Evolutionary conservation across 1,140 invertebrate species (phyloP).

Genomic region (Myzus persicae): DNA sequence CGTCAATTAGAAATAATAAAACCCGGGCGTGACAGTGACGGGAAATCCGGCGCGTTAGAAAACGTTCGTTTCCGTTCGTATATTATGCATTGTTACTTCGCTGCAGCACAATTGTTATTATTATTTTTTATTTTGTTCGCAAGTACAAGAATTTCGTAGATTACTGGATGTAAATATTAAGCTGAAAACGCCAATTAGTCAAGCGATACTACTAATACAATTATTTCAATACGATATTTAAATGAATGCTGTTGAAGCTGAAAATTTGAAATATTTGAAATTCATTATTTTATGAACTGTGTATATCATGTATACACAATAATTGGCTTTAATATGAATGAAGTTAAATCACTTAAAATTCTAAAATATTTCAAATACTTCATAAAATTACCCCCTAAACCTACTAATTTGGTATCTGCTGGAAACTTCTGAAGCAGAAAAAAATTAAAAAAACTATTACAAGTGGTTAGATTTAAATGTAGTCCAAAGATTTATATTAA

Average conservation of each 20-base stretch:
- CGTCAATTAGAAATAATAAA: slow-evolving; percentile 19
- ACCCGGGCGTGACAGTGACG: neutral
- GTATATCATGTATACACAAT: no score
- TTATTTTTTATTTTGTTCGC: neutral
- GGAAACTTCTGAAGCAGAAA: no score
- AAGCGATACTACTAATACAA: no score
- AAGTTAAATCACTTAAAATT: neutral
- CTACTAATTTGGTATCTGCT: no score
- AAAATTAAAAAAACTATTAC: no score
- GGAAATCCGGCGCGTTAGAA: slow-evolving; percentile 1
- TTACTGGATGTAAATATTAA: neutral
- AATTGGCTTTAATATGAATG: no score
- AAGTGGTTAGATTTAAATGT: no score
- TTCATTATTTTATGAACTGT: neutral
- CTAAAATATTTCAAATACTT: neutral
- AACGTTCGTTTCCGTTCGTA: neutral
- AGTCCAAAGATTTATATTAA: no score
- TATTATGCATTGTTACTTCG: neutral
- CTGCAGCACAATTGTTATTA: neutral
- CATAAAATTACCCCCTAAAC: no score
- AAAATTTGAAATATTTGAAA: no score
- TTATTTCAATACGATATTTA: no score
- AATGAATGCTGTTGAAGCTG: no score
- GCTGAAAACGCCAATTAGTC: neutral
- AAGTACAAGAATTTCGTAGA: neutral